phyloP scores from a whole-genome alignment of 2,797 vertebrate species.

The Chelon auratus region DNA sequence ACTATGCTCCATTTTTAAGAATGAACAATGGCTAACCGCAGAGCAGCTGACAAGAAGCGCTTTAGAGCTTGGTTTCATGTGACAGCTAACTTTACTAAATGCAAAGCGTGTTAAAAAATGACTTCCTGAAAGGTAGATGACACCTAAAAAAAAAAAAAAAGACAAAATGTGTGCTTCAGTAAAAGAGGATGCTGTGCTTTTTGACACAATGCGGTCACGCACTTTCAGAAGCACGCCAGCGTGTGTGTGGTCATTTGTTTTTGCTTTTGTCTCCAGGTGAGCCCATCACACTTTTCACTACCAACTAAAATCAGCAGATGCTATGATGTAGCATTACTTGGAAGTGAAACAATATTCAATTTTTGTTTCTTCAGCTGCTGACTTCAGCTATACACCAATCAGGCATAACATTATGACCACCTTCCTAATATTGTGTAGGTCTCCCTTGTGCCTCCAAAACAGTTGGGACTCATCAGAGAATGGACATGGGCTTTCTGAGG shows the following conservation, averaged over 20 bases:
- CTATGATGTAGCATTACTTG: constrained; percentile 4
- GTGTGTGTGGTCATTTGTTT: no score
- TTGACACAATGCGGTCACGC: constrained; percentile 9
- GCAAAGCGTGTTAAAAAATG: constrained; percentile 18
- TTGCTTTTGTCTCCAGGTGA: constrained; percentile 8
- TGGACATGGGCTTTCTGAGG: no score
- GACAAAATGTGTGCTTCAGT: constrained; percentile 22
- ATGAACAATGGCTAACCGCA: constrained; percentile 19
- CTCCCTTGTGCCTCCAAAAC: no score
- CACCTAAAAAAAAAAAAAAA: constrained; percentile 4
- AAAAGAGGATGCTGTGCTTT: constrained; percentile 7
- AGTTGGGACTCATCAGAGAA: no score
- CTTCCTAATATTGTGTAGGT: no score
- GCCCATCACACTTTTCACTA: constrained; percentile 2
- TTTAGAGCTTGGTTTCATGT: constrained; percentile 14
- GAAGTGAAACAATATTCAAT: constrained; percentile 10
- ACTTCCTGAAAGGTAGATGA: constrained; percentile 17
- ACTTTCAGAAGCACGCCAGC: constrained; percentile 6
- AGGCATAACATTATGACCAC: no score
- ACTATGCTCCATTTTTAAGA: constrained; percentile 1
- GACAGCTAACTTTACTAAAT: constrained; percentile 28
- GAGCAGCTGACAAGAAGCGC: constrained; percentile 8
- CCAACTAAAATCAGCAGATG: constrained; percentile 6
- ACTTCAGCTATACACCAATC: not conserved
- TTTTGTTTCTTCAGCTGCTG: not conserved